A percentile compares a stretch with the other conserved stretches of the same genome.
These are phyloP conservation scores for Chrysochloris asiatica DNA, from an alignment of 2,113 vertebrate genomes.

Conservation along the genomic window DNA sequence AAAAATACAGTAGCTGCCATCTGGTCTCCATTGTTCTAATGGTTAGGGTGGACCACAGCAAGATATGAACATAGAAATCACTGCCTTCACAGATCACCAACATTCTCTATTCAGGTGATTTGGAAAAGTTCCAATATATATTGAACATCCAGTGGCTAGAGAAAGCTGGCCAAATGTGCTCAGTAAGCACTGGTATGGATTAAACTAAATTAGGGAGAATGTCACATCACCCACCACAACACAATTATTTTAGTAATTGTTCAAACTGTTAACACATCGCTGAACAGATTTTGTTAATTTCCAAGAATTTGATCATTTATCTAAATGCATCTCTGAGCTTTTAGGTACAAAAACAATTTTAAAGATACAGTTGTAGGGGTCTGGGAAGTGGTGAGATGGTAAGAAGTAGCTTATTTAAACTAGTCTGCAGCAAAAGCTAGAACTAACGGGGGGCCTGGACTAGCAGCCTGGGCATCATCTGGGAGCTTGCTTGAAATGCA, in stretches of 20 bases:
- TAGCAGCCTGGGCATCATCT: background rate
- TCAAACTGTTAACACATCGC: background rate
- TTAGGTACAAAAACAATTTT: background rate
- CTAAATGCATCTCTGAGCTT: background rate
- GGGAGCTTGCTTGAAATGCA: background rate
- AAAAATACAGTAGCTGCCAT: background rate
- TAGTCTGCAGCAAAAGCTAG: background rate
- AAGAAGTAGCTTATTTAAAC: background rate
- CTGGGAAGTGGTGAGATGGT: background rate
- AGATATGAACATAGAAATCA: background rate
- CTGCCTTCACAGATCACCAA: background rate
- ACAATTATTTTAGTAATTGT: background rate
- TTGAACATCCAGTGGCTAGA: background rate
- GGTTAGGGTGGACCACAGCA: background rate
- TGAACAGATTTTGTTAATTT: background rate
- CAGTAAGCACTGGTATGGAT: background rate
- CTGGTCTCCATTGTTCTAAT: background rate
- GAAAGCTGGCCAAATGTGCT: background rate
- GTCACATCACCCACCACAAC: background rate
- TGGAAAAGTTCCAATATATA: background rate
- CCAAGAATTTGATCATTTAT: background rate
- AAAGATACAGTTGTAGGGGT: background rate
- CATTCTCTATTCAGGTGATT: background rate
- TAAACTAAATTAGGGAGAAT: background rate
- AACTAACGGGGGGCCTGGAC: slow-evolving; percentile 3